phyloP scores from a whole-genome alignment of 2,888 invertebrate genomes.

The Xanthia icteritia region DNA sequence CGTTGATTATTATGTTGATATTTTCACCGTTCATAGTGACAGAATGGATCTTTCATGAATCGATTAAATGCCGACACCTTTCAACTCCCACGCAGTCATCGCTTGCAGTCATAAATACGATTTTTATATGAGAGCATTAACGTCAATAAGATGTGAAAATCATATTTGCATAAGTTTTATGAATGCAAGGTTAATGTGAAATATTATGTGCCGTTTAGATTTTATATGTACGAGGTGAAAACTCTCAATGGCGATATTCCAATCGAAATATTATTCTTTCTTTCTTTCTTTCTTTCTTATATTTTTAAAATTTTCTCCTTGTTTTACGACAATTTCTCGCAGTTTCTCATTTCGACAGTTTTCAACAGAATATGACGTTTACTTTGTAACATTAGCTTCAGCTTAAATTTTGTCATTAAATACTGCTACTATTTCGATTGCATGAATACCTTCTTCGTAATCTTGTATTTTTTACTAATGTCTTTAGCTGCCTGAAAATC shows the following conservation, averaged over 20 bases:
- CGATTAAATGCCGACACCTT: constrained; percentile 21
- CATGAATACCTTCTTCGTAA: not conserved
- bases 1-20: not conserved
- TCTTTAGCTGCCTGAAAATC: not conserved
- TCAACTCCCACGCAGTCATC: constrained; percentile 35
- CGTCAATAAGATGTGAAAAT: constrained; percentile 48
- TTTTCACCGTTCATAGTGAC: constrained; percentile 9
- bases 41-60: constrained; percentile 6
- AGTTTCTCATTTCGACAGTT: no score
- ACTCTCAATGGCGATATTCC: constrained; percentile 11
- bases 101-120: constrained; percentile 52
- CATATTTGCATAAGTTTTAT: constrained; percentile 56
- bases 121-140: constrained; percentile 43
- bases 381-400: not conserved
- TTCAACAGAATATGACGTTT: not conserved
- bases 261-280: no score
- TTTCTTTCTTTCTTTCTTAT: no score
- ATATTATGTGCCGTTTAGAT: constrained; percentile 32
- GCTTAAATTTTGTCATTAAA: not conserved
- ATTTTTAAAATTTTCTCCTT: not conserved
- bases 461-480: not conserved
- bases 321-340: not conserved
- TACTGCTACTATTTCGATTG: not conserved
- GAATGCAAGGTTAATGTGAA: constrained; percentile 46
- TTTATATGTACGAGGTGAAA: constrained; percentile 49